phyloP scores from a whole-genome alignment of 2,113 vertebrate genomes.

The Pedionomus torquatus region DNA sequence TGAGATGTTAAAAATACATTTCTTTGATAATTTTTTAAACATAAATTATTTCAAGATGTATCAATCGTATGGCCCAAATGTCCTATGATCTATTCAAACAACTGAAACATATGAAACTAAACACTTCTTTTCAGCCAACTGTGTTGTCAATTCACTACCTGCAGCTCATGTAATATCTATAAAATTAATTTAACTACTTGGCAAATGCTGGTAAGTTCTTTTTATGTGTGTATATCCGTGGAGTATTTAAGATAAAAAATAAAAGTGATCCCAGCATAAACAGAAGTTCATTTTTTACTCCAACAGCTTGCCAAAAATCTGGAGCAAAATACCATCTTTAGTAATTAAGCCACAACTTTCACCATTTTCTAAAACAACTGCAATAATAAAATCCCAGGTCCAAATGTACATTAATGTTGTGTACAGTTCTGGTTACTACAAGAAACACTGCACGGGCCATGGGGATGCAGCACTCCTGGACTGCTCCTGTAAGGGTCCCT shows the following conservation, averaged over 20 bases:
- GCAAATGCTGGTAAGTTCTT: neutral
- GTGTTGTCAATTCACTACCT: neutral
- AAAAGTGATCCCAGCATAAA: neutral
- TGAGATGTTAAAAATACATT: neutral
- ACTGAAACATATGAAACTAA: neutral
- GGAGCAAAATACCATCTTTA: neutral
- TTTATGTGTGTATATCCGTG: neutral
- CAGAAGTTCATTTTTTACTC: neutral
- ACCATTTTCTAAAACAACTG: neutral
- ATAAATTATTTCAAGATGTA: neutral
- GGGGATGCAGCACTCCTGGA: neutral
- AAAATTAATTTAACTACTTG: neutral
- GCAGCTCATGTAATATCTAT: neutral
- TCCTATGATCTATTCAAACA: neutral
- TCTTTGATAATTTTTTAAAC: neutral
- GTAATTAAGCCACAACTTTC: neutral
- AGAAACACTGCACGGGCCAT: neutral
- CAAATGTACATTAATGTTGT: rapidly evolving
- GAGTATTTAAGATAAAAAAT: neutral
- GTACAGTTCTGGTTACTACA: neutral
- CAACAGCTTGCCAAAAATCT: neutral
- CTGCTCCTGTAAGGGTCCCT: neutral
- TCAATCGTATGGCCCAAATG: neutral
- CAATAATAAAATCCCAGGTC: neutral
- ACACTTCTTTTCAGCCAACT: neutral